Base-by-base conservation (phyloP, 2,113 vertebrate genomes). In the Apistogramma diplotaenia region DNA sequence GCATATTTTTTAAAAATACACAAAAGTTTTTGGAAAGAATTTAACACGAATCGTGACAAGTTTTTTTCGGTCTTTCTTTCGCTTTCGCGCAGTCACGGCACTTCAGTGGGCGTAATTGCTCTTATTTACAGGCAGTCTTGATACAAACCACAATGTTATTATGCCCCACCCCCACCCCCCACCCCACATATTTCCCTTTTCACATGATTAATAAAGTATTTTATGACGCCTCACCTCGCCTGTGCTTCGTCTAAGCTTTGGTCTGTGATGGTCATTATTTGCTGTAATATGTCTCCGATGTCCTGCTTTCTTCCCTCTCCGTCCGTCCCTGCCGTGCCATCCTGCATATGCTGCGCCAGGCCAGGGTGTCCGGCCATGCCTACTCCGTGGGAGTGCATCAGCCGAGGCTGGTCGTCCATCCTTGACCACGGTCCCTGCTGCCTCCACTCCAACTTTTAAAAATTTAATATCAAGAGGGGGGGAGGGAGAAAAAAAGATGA, bases 231-330 rank as follows among this genome's bases (percentile, higher is more conserved):
- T 96, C 96, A 99, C 98, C 98, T 99, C 95, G 98, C 98, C 95
- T 99, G 98, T 78, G 98, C 98, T 90, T 99, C 98, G 89, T 99
- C 98, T 94, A 99, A 95, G 96, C 98, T 99, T 96, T 99, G 97
- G 94, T 99, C 98, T 85, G 98, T 99, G 96, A 99, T 99, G 95
- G 98, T 99, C 98, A 99, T 99, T 59, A 99, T 99, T 91, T 99
- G 98, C 95, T 99, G 98, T 94, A 99, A 96, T 94, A 99, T 99
- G 96, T 99, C 98, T 94, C 98, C 98, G 93, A 99, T 99, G 96
- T 99, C 98, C 95, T 99, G 98, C 94, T 99, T 99, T 79, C 98
- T 95, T 88, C 97, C 97, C 86, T 98, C 97, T 89, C 96, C 97
- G 95, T 99, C 98, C 87, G 95, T 94, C 92, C 96, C 97, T 85